Conservation (phyloP, 2,113 vertebrate species). For the Crotalus viridis region DNA sequence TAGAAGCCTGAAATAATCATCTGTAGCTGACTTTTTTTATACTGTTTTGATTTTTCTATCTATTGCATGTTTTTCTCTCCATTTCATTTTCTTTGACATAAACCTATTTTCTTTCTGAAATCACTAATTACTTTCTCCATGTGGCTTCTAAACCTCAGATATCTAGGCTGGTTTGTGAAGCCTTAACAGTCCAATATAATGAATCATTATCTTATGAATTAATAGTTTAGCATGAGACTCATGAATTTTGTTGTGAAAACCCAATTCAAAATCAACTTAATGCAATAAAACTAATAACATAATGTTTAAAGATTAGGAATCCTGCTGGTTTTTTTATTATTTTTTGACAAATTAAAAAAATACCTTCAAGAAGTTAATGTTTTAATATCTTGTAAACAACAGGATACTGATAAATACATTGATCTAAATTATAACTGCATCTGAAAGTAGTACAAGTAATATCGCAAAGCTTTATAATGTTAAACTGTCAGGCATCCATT, state of each 20-base stretch:
- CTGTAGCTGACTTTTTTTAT: not conserved
- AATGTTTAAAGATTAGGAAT: not conserved
- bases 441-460: not conserved
- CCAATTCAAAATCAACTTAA: not conserved
- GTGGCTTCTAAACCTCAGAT: not conserved
- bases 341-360: slow-evolving; percentile 9
- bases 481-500: not conserved
- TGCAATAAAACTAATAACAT: slow-evolving; percentile 10
- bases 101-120: not conserved
- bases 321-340: slow-evolving; percentile 8
- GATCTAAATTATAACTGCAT: not conserved
- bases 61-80: not conserved
- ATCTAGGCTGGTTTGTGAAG: not conserved
- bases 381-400: slow-evolving; percentile 12
- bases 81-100: not conserved
- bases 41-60: not conserved
- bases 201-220: slow-evolving; percentile 30
- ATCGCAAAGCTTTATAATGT: not conserved
- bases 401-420: not conserved
- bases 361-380: slow-evolving; percentile 6
- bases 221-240: not conserved
- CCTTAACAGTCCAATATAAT: not conserved
- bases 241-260: slow-evolving; percentile 5
- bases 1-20: not conserved
- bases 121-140: not conserved